Base-by-base conservation (phyloP, 2,113 vertebrate genomes). In the Coryphaenoides rupestris region DNA sequence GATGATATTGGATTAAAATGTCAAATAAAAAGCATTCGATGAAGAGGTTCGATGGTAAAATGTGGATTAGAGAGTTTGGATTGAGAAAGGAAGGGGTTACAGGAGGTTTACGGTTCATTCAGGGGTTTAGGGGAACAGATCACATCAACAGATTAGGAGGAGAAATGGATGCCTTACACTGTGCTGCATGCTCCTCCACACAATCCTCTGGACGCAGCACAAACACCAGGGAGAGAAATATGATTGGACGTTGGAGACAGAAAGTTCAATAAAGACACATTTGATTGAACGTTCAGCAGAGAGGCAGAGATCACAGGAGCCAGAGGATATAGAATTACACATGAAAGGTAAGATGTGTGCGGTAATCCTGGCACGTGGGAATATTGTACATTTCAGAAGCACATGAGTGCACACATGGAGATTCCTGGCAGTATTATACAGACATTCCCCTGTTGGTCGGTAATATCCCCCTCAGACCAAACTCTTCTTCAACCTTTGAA, bases 131-230 rank as follows among this genome's bases (percentile, higher is more conserved):
- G 33, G 9, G 6, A 40, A 40, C 33, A 40, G 33, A 40, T 40
- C n/a, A n/a, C n/a, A n/a, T n/a, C n/a, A 13, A 40, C 33, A 40
- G 33, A 40, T 40, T 10, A 40, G 86, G 90, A 91, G 89, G 71
- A 92, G 89, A 82, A 89, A 91, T 88, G 89, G 79, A 88, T 70
- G 79, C 87, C 95, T 98, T 98, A 98, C 95, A 84, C 93, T 93
- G 81, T 96, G 91, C 89, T 98, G 96, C 95, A 97, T 97, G 89
- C 93, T 95, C 92, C 89, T 95, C 96, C 96, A 98, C 85, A 98
- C 92, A 90, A 87, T 94, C 94, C 94, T 96, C 95, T 98, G 92
- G 91, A 90, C 93, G 93, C 93, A 91, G 91, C 88, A 87, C 78
- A 86, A 85, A 86, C 90, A 91, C 87, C 90, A 90, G 84, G 74